Evolutionary conservation across 2,797 vertebrate genomes (phyloP).

Genomic region (Miichthys miiuy): DNA sequence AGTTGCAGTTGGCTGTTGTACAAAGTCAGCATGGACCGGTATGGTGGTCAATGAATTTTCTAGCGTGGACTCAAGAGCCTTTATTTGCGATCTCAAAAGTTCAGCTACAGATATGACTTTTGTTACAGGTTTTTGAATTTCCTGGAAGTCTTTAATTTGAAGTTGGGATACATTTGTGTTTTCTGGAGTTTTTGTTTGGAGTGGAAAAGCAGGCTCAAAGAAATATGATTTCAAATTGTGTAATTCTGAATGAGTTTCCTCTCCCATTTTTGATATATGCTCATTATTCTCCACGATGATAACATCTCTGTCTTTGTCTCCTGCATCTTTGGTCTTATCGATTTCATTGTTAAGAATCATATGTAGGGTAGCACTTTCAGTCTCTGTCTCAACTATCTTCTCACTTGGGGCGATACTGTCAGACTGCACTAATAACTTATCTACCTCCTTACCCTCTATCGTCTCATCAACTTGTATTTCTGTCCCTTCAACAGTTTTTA

Average conservation of each 20-base stretch:
- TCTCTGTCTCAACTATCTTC: conserved; percentile 56
- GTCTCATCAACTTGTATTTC: conserved; percentile 68
- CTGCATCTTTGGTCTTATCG: conserved; percentile 27
- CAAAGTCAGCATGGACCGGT: conserved; percentile 18
- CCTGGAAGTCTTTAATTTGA: conserved; percentile 39
- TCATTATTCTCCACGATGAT: conserved; percentile 18
- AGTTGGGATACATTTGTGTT: conserved; percentile 18
- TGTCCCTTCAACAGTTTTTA: conserved; percentile 69
- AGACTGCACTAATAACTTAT: conserved; percentile 22
- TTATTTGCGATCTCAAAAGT: conserved; percentile 76
- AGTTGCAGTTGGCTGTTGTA: conserved; percentile 8
- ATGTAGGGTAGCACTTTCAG: conserved; percentile 25
- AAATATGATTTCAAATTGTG: conserved; percentile 13
- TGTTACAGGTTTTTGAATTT: conserved; percentile 56
- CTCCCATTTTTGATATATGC: conserved; percentile 3
- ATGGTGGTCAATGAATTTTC: conserved; percentile 19
- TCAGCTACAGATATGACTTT: conserved; percentile 76
- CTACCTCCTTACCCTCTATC: conserved; percentile 33
- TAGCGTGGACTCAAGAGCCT: conserved; percentile 55
- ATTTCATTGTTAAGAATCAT: conserved; percentile 16
- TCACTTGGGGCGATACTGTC: conserved; percentile 37
- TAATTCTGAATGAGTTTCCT: conserved; percentile 26
- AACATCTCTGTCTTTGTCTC: conserved; percentile 8
- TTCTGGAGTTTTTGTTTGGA: conserved; percentile 18
- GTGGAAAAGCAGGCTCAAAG: conserved; percentile 2